A percentile compares a stretch with the other conserved stretches of the same genome.
phyloP scores from a whole-genome alignment of 2,113 vertebrate species.

The Suncus etruscus region DNA sequence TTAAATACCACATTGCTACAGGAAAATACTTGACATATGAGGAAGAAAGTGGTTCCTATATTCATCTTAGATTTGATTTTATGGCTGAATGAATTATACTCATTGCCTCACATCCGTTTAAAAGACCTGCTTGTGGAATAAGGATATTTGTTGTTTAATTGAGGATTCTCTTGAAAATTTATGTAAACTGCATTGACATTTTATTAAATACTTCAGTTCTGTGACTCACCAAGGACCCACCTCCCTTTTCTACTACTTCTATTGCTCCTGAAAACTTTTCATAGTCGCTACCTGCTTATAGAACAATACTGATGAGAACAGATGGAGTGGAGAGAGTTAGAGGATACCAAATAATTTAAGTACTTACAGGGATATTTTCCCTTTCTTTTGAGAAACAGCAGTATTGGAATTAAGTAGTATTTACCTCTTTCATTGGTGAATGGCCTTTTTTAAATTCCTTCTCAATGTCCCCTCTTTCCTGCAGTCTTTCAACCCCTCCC shows the following conservation, averaged over 20 bases:
- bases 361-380: not conserved
- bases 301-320: not conserved
- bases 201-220: conserved; percentile 5
- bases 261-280: conserved; percentile 7
- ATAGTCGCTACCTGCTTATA: not conserved
- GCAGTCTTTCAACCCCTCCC: not conserved
- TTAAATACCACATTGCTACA: conserved; percentile 46
- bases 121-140: not conserved
- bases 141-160: not conserved
- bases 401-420: not conserved
- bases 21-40: not conserved
- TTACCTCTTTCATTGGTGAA: not conserved
- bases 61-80: conserved; percentile 38
- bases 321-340: conserved; percentile 12
- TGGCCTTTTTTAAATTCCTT: conserved; percentile 11
- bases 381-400: not conserved
- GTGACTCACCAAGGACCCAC: not conserved
- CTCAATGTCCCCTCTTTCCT: not conserved
- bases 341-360: conserved; percentile 19
- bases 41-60: conserved; percentile 14
- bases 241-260: not conserved
- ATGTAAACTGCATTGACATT: not conserved
- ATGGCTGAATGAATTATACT: conserved; percentile 10
- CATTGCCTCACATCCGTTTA: not conserved
- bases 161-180: not conserved